Evolutionary conservation across 2,797 vertebrate genomes (phyloP), one percentile per base, ranked within the genome.

Genomic region (Geotrypetes seraphini): DNA sequence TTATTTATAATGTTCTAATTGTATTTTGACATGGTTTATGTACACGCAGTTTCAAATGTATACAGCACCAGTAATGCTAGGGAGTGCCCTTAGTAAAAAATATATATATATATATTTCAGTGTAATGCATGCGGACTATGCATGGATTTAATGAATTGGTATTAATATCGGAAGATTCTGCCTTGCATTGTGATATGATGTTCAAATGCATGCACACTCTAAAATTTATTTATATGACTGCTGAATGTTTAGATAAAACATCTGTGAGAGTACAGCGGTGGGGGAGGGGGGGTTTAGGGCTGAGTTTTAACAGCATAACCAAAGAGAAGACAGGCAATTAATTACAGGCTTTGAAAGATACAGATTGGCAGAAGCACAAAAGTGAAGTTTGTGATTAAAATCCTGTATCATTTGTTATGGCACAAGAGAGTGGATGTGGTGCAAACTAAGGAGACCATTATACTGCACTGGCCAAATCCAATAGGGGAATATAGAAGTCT

Each of bases 51-150:
- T 57, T 58, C 40, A 55, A 56, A 53, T 16, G 33, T 28, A 24
- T 21, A 60, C 60, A 70, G 67, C 66, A 71, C 56, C 71, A 44
- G 43, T 50, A 48, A 62, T 49, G 31, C 54, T 41, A 52, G 45
- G 54, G 43, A 28, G 57, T 66, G 34, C 39, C 69, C 54, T 64
- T 50, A 49, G 23, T 43, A 51, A 30, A 47, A 62, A 36, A 51
- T 41, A 5, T n/a, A n/a, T n/a, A n/a, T n/a, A n/a, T n/a, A n/a
- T n/a, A n/a, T 44, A 51, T 41, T 5, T 24, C 36, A 43, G 44
- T 20, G 4, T 47, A 29, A 17, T 42, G 23, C 31, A 33, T 23
- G 33, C 38, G 10, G 32, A 25, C 21, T 15, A 23, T 17, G 21
- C 52, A 47, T 49, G 43, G 46, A 46, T 40, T 15, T 26, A 22